A percentile compares a stretch with the other conserved stretches of the same genome.
phyloP scores from a whole-genome alignment of 2,113 vertebrate species.

The Psephotus haematonotus region DNA sequence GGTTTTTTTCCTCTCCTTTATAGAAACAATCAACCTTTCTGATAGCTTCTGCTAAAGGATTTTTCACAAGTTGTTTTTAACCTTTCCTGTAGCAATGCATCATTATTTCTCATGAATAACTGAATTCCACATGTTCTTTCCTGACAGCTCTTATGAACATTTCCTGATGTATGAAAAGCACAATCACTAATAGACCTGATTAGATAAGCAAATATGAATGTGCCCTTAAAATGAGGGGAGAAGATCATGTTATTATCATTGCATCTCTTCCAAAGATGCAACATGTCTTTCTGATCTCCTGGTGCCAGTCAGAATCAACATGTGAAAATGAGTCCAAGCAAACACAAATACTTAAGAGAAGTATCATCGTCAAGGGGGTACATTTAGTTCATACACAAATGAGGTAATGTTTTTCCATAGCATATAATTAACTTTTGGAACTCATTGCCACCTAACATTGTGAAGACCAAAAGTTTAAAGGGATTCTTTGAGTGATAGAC shows the following conservation, averaged over 20 bases:
- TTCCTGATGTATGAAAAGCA: background rate
- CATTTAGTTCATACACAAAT: background rate
- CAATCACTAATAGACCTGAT: background rate
- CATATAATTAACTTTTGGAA: background rate
- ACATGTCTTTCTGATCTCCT: background rate
- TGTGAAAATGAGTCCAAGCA: background rate
- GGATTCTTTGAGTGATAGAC: background rate
- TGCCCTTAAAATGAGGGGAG: background rate
- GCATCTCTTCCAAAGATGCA: background rate
- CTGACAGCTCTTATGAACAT: background rate
- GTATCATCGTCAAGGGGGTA: background rate
- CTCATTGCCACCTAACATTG: background rate
- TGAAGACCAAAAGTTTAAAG: background rate
- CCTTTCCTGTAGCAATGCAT: background rate
- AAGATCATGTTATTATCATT: background rate
- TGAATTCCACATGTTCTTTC: background rate
- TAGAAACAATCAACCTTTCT: background rate
- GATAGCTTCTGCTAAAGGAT: background rate
- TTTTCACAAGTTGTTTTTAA: conserved; percentile 1
- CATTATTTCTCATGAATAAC: background rate
- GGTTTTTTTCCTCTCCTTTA: background rate
- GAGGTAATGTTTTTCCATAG: background rate
- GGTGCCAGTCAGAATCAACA: background rate
- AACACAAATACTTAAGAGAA: background rate
- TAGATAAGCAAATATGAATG: background rate